These are phyloP conservation scores for Ciconia maguari DNA, from an alignment of 2,113 vertebrate species.

Conservation along the genomic window DNA sequence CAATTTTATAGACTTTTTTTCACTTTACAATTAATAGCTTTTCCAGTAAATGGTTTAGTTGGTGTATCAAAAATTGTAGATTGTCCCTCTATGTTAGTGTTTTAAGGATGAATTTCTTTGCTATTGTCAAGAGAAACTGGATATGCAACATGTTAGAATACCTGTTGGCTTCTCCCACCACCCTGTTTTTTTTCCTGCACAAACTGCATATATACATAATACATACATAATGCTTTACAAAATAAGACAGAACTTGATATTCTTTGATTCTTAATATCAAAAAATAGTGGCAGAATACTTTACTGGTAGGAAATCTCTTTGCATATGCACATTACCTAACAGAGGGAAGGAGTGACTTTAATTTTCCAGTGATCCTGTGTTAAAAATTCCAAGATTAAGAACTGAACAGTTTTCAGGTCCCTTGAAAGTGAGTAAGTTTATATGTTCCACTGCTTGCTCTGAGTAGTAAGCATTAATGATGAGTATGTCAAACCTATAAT, in stretches of 20 bases:
- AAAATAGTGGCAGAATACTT: not conserved
- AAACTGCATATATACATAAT: not conserved
- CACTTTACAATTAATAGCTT: not conserved
- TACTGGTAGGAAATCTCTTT: not conserved
- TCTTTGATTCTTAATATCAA: not conserved
- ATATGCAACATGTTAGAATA: not conserved
- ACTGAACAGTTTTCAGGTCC: not conserved
- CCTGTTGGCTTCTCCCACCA: rapidly evolving
- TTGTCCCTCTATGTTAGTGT: not conserved
- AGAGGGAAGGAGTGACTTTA: not conserved
- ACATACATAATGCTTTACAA: not conserved
- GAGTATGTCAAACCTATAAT: not conserved
- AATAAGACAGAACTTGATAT: not conserved
- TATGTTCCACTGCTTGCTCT: not conserved
- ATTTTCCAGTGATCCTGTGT: not conserved
- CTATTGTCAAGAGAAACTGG: not conserved
- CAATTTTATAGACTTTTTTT: not conserved
- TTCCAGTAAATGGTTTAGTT: not conserved
- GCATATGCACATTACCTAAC: not conserved
- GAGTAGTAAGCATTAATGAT: not conserved
- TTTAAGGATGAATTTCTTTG: not conserved
- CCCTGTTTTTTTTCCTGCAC: not conserved
- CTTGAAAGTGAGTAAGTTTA: not conserved
- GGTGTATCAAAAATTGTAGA: not conserved
- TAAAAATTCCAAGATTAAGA: not conserved